These are phyloP conservation scores for Phalangium opilio DNA, from an alignment of 2,888 invertebrate genomes.

Conservation along the genomic window DNA sequence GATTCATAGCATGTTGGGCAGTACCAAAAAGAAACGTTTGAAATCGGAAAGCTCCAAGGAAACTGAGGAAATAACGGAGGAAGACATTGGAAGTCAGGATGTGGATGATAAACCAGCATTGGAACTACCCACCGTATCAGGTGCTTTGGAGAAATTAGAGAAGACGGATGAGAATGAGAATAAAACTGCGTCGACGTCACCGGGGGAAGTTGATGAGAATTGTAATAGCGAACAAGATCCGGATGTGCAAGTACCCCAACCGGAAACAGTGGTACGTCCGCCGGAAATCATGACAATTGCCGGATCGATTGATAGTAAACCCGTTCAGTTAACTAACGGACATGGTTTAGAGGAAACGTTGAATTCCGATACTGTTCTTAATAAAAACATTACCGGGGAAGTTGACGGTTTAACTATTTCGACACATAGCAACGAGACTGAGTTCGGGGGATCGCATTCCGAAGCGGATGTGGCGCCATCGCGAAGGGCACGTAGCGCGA, in stretches of 20 bases:
- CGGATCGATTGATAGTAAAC: too few species aligned
- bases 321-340: too few species aligned
- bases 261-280: too few species aligned
- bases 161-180: not conserved
- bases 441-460: not conserved
- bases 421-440: too few species aligned
- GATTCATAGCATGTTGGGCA: not conserved
- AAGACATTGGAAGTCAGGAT: constrained; percentile 12
- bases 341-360: too few species aligned
- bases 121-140: too few species aligned
- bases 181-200: constrained; percentile 2
- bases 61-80: constrained; percentile 2
- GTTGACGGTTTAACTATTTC: too few species aligned
- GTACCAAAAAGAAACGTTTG: constrained; percentile 3
- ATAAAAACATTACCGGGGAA: too few species aligned
- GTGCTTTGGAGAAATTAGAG: too few species aligned
- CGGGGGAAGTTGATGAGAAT: constrained; percentile 5
- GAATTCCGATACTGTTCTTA: too few species aligned
- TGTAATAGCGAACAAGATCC: constrained; percentile 5
- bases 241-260: constrained; percentile 3
- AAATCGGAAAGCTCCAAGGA: constrained; percentile 10
- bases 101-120: too few species aligned
- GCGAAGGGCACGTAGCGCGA: constrained; percentile 12
- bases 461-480: constrained; percentile 18
- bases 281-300: too few species aligned